phyloP scores from a whole-genome alignment of 2,888 invertebrate genomes.

The Venustoraphidia nigricollis region DNA sequence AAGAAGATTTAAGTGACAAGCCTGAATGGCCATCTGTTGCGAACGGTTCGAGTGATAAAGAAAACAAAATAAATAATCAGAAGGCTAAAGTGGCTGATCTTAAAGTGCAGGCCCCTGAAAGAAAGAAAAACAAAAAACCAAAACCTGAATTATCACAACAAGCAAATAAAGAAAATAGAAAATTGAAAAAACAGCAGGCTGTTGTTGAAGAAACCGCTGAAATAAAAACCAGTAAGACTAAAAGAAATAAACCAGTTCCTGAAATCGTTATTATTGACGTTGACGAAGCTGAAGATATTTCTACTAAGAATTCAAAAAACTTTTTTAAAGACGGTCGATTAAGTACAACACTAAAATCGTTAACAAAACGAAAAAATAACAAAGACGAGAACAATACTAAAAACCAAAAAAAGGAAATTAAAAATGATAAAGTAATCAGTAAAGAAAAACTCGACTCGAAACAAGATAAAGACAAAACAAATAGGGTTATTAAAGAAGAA shows the following conservation, averaged over 20 bases:
- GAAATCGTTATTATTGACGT: slow-evolving; percentile 26
- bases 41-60: background rate
- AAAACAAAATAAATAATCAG: background rate
- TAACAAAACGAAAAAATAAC: slow-evolving; percentile 17
- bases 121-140: slow-evolving; percentile 22
- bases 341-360: slow-evolving; percentile 23
- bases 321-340: slow-evolving; percentile 28
- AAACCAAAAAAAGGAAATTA: slow-evolving; percentile 17
- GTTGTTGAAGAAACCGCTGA: slow-evolving; percentile 25
- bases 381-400: slow-evolving; percentile 18
- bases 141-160: slow-evolving; percentile 21
- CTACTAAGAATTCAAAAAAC: slow-evolving; percentile 22
- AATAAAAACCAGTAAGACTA: slow-evolving; percentile 12
- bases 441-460: slow-evolving; percentile 21
- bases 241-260: slow-evolving; percentile 11
- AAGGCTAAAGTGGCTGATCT: background rate
- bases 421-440: slow-evolving; percentile 29
- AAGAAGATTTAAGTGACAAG: slow-evolving; percentile 36
- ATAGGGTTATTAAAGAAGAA: no score
- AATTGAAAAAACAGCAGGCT: slow-evolving; percentile 20
- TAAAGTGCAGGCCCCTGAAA: slow-evolving; percentile 15
- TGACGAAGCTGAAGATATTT: slow-evolving; percentile 25
- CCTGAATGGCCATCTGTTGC: background rate
- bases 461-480: no score
- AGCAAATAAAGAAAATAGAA: slow-evolving; percentile 13